Base-by-base conservation (phyloP, 2,113 vertebrate genomes). In the Oncorhynchus tshawytscha region DNA sequence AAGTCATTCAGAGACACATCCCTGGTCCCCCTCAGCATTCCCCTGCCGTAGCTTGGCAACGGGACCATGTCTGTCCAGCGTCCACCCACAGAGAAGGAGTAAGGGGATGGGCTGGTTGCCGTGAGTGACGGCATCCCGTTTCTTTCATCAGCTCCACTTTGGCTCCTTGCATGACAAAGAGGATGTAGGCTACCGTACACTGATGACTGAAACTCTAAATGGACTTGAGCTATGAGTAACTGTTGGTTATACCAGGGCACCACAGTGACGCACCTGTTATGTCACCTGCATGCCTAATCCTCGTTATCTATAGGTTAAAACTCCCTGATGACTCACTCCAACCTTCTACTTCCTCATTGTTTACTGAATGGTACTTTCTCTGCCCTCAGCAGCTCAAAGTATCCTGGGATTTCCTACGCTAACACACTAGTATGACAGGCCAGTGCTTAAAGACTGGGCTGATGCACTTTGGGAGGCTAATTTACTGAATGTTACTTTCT, bases 41-140 rank as follows among this genome's bases (percentile, higher is more conserved):
- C 82, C 70, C 54, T 48, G 72, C 85, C 45, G 85, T 89, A 73
- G 83, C 89, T 77, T 79, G 8, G 87, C 79, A 87, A 88, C 85
- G 45, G 79, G 80, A 39, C 78, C 34, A 76, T 75, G 31, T 78
- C 54, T 70, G 51, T 54, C 51, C 51, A 54, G 51, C 57, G 48
- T 5, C 68, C 76, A 31, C 39, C 18, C 16, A 15, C 9, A 29
- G 15, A 13, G 22, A 16, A 60, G 71, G 82, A 76, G 60, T n/a
- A 67, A 68, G 48, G 72, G 60, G 31, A 45, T 57, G 57, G 74
- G 48, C 78, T 77, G 76, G 72, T 79, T 66, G 82, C 86, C 82
- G 62, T 80, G 82, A 88, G 82, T 70, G 81, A 84, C 75, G 8
- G 45, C 45, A 70, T 66, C 71, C 67, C 54, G 34, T 67, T 68